Evolutionary conservation across 2,113 vertebrate species (phyloP), one percentile per base, ranked within the genome.

Genomic region (Oncorhynchus keta): DNA sequence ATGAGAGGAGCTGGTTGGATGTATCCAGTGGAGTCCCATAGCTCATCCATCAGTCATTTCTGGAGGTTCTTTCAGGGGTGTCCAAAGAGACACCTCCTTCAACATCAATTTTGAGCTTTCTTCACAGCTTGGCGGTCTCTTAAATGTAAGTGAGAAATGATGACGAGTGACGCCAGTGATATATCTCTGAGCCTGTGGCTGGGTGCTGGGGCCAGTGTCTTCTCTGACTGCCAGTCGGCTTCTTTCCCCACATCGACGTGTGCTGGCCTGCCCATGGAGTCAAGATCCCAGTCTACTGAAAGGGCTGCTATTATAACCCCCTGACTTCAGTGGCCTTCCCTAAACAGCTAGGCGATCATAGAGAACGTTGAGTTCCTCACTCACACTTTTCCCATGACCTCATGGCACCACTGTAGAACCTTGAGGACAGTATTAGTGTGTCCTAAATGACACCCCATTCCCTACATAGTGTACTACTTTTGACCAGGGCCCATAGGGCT

Each of bases 41-140:
- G 51, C 1, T 79, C 73, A 83, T 84, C 79, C 79, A 76, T 86
- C 85, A 82, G 35, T n/a, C n/a, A n/a, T 48, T 72, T 70, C 78
- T 85, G 59, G 81, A 79, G 84, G 73, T 73, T 18, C 16, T 83
- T 73, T 67, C 28, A 3, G 32, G 73, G 74, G 75, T 79, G 72
- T 84, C 69, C 39, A 26, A 5, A 48, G 65, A 61, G 18, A 66
- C 73, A 80, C 68, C 76, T 45, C 73, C 16, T 51, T 76, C 16
- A 12, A 28, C 76, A 48, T 64, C 39, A 45, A 73, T 26, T 68
- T 75, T 81, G 83, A 80, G 61, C n/a, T 24, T 86, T 51, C 11
- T 51, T 55, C 51, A 55, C 16, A 55, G 51, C 51, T 88, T 83
- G 76, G 80, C 82, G 67, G 75, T 32, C 14, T 14, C 72, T 75